Base-by-base conservation (phyloP, 2,797 vertebrate genomes). In the Lithobates sylvaticus region DNA sequence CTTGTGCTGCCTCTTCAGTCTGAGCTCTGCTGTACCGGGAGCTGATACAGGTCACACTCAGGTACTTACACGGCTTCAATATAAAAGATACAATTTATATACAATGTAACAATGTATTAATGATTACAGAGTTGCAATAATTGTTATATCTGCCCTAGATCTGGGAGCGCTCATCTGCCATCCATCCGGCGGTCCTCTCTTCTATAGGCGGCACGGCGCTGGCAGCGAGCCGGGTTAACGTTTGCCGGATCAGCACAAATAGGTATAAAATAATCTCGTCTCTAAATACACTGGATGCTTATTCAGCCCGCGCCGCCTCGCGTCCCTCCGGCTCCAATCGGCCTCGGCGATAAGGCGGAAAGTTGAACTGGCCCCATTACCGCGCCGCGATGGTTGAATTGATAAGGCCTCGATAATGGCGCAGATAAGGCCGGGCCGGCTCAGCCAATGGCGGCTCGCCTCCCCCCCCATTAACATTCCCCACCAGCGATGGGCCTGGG, bases 321-420 rank as follows among this genome's bases (percentile, higher is more conserved):
- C 95, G 96, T 96, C 96, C 96, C 93, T 96, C 92, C 93, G 95
- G 93, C 97, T 96, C 93, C 96, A 97, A 96, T 95, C 97, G 71
- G 96, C 96, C 97, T 94, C 95, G 97, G 95, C 98, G 98, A 99
- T 99, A 99, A 99, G 97, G 97, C 95, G 94, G 98, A 98, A 98
- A 99, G 98, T 99, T 99, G 98, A 99, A 99, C 98, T 98, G 98
- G 97, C 97, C 97, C 97, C 97, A 99, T 99, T 99, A 99, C 98
- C 95, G 97, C 95, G 94, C 94, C 88, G 95, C 94, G 98, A 99
- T 99, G 97, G 96, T 95, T 96, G 96, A 91, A 74, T 85, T 87
- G 98, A 99, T 99, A 98, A 93, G 88, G 89, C 89, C 89, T 94
- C 95, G 98, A 99, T 99, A 99, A 98, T 98, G 97, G 97, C 95